A percentile compares a stretch with the other conserved stretches of the same genome.
Evolutionary conservation across 2,888 invertebrate genomes (phyloP).

Genomic region (Tiliacea citrago): DNA sequence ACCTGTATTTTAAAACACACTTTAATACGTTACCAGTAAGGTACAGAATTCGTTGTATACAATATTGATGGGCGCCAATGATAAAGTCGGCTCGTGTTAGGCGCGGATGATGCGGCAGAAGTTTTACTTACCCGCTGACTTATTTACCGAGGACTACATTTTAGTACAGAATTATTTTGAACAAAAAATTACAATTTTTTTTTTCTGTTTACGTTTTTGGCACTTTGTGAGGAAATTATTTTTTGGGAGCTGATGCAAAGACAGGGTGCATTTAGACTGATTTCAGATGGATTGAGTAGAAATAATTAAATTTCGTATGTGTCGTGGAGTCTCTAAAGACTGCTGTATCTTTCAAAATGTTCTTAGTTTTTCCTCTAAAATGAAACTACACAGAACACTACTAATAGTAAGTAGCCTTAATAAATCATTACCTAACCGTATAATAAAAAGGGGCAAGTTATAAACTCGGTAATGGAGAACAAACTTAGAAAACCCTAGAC

Average conservation of each 20-base stretch:
- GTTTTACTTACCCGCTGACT: conserved; percentile 72
- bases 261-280: background rate
- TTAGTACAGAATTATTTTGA: conserved; percentile 52
- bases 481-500: background rate
- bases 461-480: background rate
- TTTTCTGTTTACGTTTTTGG: conserved; percentile 2
- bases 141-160: conserved; percentile 66
- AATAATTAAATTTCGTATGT: background rate
- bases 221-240: background rate
- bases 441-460: background rate
- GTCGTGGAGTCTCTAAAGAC: no score
- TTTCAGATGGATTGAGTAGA: background rate
- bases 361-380: background rate
- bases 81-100: conserved; percentile 68
- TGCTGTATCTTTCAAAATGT: no score
- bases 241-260: background rate
- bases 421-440: background rate
- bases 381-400: background rate
- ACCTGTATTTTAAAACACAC: conserved; percentile 57
- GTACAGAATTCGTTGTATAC: conserved; percentile 60
- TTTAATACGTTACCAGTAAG: conserved; percentile 63
- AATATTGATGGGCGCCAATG: conserved; percentile 63
- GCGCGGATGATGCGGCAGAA: conserved; percentile 74
- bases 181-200: conserved; percentile 25
- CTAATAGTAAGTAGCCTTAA: background rate